phyloP scores from a whole-genome alignment of 1,140 invertebrate species.

The Eriocheir sinensis region DNA sequence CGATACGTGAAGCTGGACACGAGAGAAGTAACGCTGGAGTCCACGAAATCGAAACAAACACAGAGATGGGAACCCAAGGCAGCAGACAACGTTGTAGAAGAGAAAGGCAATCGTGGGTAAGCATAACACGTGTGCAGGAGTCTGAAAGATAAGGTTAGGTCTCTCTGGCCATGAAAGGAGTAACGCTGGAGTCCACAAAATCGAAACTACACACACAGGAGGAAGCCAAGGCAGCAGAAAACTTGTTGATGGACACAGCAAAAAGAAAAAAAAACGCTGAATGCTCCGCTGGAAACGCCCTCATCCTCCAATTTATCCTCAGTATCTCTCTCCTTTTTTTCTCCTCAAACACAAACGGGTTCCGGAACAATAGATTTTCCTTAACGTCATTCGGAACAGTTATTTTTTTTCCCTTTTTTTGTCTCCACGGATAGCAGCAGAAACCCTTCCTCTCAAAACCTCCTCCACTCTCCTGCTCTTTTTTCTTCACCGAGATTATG shows the following conservation, averaged over 20 bases:
- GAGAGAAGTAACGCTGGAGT: neutral
- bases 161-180: no score
- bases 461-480: no score
- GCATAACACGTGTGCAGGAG: no score
- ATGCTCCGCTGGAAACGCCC: neutral
- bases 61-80: neutral
- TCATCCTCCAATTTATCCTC: constrained; percentile 13
- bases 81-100: no score
- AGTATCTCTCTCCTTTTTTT: constrained; percentile 11
- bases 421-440: constrained; percentile 10
- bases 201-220: neutral
- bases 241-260: constrained; percentile 1
- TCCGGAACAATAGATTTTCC: constrained; percentile 15
- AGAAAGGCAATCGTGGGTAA: no score
- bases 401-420: constrained; percentile 13
- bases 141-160: no score
- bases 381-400: constrained; percentile 5
- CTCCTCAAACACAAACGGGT: neutral
- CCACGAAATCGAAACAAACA: neutral
- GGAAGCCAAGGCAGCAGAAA: neutral
- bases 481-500: neutral
- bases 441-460: no score
- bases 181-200: neutral
- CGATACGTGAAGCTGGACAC: no score
- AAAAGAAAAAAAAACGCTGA: neutral